Evolutionary conservation across 2,797 vertebrate genomes (phyloP).

Genomic region (Loris lydekkerianus): DNA sequence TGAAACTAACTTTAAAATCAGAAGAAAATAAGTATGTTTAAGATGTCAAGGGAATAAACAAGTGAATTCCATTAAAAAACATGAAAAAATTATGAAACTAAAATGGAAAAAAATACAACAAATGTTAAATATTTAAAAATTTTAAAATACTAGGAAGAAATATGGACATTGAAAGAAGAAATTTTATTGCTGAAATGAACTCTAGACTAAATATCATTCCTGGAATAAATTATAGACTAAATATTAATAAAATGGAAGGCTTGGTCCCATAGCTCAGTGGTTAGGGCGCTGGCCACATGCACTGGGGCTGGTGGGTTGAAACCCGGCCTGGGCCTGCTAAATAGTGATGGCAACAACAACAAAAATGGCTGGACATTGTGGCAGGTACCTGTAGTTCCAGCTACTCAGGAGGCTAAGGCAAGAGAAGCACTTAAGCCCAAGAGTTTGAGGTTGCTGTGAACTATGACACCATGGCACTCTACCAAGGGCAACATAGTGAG

Average conservation of each 20-base stretch:
- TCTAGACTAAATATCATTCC: not conserved
- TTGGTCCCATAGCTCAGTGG: too few relatives aligned
- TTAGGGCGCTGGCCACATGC: too few relatives aligned
- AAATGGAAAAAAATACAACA: not conserved
- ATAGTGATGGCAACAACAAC: too few relatives aligned
- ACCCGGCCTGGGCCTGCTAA: too few relatives aligned
- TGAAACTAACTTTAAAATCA: slow-evolving; percentile 27
- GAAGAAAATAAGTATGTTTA: not conserved
- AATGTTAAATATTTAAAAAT: not conserved
- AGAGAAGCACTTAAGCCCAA: too few relatives aligned
- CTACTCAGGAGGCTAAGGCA: too few relatives aligned
- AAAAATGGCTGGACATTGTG: too few relatives aligned
- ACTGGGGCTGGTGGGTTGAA: too few relatives aligned
- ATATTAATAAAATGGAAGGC: not conserved
- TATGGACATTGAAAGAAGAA: not conserved
- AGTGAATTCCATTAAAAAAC: not conserved
- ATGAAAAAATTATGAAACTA: not conserved
- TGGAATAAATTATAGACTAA: not conserved
- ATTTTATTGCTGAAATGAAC: not conserved
- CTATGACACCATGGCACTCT: too few relatives aligned
- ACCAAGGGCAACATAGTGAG: too few relatives aligned
- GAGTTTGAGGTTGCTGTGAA: too few relatives aligned
- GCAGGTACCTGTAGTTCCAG: too few relatives aligned
- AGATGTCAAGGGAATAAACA: not conserved
- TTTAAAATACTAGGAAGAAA: not conserved